Evolutionary conservation across 1,140 invertebrate genomes (phyloP).

Genomic region (Belonocnema kinseyi): DNA sequence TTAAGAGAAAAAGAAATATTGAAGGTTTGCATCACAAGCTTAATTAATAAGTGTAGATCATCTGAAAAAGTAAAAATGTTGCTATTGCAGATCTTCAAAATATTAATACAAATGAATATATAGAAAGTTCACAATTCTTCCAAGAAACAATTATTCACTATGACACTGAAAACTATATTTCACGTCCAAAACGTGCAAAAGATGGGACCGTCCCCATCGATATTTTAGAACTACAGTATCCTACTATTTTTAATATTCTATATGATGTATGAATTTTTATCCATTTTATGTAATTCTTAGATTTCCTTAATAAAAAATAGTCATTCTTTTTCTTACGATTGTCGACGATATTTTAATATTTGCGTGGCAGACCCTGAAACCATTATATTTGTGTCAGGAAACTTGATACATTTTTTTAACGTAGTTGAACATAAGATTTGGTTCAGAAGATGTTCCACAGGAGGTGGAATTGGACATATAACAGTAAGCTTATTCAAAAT

Average conservation of each 20-base stretch:
- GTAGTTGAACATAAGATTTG: conserved; percentile 79
- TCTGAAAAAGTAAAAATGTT: background rate
- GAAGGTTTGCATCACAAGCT: background rate
- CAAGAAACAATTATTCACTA: conserved; percentile 29
- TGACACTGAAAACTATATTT: conserved; percentile 53
- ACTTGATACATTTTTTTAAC: conserved; percentile 86
- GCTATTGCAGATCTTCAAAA: background rate
- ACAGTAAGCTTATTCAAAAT: conserved; percentile 76
- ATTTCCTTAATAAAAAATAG: conserved; percentile 67
- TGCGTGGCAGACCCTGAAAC: conserved; percentile 83
- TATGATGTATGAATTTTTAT: conserved; percentile 14
- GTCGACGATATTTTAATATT: conserved; percentile 86
- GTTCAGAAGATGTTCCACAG: conserved; percentile 83
- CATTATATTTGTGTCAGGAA: conserved; percentile 87
- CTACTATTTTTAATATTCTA: conserved; percentile 33
- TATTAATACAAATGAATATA: conserved; percentile 16
- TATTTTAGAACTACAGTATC: conserved; percentile 53
- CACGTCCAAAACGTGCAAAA: conserved; percentile 40
- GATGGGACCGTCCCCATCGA: conserved; percentile 59
- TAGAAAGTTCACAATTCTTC: conserved; percentile 8
- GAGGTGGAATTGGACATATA: conserved; percentile 87
- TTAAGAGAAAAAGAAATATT: background rate
- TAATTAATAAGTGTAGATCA: background rate
- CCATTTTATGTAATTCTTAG: conserved; percentile 25
- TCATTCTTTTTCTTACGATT: conserved; percentile 92